Conservation (phyloP, 2,888 invertebrate species). For the Eristalinus aeneus region DNA sequence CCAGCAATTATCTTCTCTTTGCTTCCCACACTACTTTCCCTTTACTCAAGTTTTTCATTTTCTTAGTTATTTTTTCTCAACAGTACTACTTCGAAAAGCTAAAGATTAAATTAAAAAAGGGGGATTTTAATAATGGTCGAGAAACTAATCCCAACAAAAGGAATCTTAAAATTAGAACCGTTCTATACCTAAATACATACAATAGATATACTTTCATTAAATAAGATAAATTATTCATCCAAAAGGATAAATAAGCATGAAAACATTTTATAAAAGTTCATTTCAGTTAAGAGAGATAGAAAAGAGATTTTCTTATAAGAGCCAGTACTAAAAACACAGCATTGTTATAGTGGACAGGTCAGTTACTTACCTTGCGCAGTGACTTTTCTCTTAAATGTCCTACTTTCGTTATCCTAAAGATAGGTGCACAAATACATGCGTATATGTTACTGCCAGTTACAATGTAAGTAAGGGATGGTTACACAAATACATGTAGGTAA, state of each 20-base stretch:
- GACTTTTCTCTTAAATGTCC: constrained; percentile 59
- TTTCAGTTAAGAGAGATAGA: background rate
- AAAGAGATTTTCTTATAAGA: constrained; percentile 17
- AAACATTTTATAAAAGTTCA: constrained; percentile 10
- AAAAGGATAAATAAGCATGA: background rate
- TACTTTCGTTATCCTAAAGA: constrained; percentile 16
- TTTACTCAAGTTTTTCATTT: constrained; percentile 17
- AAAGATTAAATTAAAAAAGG: constrained; percentile 35
- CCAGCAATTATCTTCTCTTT: constrained; percentile 39
- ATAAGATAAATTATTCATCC: constrained; percentile 1
- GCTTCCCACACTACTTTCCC: constrained; percentile 7
- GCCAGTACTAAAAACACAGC: constrained; percentile 1
- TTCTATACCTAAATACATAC: background rate
- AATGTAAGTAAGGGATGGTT: constrained; percentile 48
- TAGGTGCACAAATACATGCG: background rate
- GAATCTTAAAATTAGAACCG: constrained; percentile 37
- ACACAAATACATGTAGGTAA: constrained; percentile 25
- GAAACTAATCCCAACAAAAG: constrained; percentile 24
- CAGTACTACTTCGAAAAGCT: constrained; percentile 11
- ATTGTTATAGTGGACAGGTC: constrained; percentile 42
- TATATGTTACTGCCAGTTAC: constrained; percentile 1
- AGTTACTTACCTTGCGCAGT: constrained; percentile 50
- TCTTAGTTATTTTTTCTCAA: constrained; percentile 21
- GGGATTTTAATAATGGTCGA: constrained; percentile 29
- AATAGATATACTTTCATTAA: constrained; percentile 2